Base-by-base conservation (phyloP, 2,888 invertebrate species). In the Lithodes maja region DNA sequence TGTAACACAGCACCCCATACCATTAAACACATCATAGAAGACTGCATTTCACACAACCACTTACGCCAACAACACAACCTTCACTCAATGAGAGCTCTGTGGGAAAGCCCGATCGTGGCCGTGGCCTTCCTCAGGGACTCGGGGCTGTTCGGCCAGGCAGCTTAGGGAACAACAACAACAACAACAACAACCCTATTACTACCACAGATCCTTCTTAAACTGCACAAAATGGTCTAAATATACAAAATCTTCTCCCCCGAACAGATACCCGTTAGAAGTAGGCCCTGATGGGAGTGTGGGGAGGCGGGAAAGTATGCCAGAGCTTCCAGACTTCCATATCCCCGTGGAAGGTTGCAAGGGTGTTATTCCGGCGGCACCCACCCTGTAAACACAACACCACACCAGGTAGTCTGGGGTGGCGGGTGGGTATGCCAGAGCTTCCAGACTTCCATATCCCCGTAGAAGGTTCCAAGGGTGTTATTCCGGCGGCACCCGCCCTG, bases 401-500 rank as follows among this genome's bases (percentile, higher is more conserved):
- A 33, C 33, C 33, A 33, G 89, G 89, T 1, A 15, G 17, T 17
- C 82, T 89, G 5, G 49, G 15, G 82, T 3, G 86, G 3, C 12
- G 49, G 7, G 55, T 49, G 9, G 83, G 3, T 12, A 68, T 86
- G 54, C 78, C 61, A 0, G 75, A 61, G 49, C 54, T 89, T 2
- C 89, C 89, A 55, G 85, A 83, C 74, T 86, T 89, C 53, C 71
- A 78, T 53, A 15, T 89, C 7, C 77, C 86, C 3, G 89, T 83
- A 2, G n/a, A 53, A 7, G 89, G 89, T 1, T n/a, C 15, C 53
- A 68, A 68, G 5, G 78, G 86, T 1, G 49, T 78, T 55, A 75
- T 89, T 5, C 89, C 89, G 33, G 33, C 33, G 33, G 33, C 33
- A 33, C 33, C 33, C 33, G 33, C 33, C 33, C 33, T 33, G 33